Base-by-base conservation (phyloP, 2,797 vertebrate genomes). In the Helostoma temminkii region DNA sequence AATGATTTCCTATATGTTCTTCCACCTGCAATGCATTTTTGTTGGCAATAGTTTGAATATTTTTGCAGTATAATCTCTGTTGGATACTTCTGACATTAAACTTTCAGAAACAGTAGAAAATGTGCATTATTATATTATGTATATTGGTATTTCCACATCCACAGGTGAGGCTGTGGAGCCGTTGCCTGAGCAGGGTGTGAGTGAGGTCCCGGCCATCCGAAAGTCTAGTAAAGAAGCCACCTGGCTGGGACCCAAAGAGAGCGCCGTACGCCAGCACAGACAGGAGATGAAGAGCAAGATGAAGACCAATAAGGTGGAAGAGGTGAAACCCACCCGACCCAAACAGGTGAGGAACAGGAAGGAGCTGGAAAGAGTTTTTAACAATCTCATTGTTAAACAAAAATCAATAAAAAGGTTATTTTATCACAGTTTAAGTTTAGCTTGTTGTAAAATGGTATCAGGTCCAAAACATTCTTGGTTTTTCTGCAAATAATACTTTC, bases 281-380 rank as follows among this genome's bases (percentile, higher is more conserved):
- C 92, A 91, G 67, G 92, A 93, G 80, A 83, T 93, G 83, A 93
- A 92, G 89, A 87, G 91, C 50, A 95, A 92, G 83, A 95, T 95
- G 94, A 94, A 92, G 82, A 92, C 78, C 75, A 92, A 93, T 86
- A 94, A 93, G 78, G 79, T 90, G 80, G 94, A 94, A 26, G 94
- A 94, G 72, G 77, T 85, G 45, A 94, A 92, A 71, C 75, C 85
- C 0, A 50, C 87, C 6, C 84, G 91, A 8, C 88, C 88, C 53
- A 94, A 93, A 76, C 93, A 92, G 92, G 93, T 93, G 79, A 78
- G 65, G 4, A 19, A 3, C 0, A 9, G 21, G 18, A 47, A 25
- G 16, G 28, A 18, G 19, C 5, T 39, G 30, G 39, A 22, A 41
- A 39, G 1, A 41, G 41, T 15, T n/a, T 19, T n/a, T 34, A 34